Evolutionary conservation across 2,888 invertebrate genomes (phyloP).

Genomic region (Slavum lentiscoides): DNA sequence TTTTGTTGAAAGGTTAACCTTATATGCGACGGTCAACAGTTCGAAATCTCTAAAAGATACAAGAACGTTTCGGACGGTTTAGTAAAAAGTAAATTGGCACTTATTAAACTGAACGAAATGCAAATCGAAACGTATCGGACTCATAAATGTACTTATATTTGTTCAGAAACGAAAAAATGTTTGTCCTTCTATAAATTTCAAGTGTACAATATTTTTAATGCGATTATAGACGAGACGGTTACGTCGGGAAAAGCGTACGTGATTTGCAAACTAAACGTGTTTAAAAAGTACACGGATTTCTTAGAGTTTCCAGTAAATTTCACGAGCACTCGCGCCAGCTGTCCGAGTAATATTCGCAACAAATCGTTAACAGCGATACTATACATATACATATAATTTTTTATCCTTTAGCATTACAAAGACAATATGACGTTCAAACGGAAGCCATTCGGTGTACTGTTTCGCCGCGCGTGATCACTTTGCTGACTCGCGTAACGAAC

Average conservation of each 20-base stretch:
- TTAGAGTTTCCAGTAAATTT: background rate
- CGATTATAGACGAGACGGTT: background rate
- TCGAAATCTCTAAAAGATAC: background rate
- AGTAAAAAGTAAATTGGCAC: background rate
- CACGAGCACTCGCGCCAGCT: background rate
- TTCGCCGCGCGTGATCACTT: slow-evolving; percentile 34
- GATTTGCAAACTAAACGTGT: background rate
- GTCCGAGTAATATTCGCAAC: background rate
- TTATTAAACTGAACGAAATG: background rate
- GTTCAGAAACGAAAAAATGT: background rate
- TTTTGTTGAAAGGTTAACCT: background rate
- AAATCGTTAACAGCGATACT: background rate
- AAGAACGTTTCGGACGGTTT: background rate
- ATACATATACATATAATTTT: too few relatives aligned
- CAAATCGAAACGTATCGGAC: background rate
- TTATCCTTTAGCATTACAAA: background rate
- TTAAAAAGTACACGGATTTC: background rate
- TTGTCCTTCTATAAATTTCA: background rate
- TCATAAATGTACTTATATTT: background rate
- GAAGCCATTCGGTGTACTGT: slow-evolving; percentile 27
- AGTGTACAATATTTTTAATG: background rate
- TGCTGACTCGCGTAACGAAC: slow-evolving; percentile 8
- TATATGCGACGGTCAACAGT: background rate
- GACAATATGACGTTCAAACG: background rate
- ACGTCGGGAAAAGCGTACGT: background rate